Conservation (phyloP, 2,113 vertebrate species). For the Collichthys lucidus region DNA sequence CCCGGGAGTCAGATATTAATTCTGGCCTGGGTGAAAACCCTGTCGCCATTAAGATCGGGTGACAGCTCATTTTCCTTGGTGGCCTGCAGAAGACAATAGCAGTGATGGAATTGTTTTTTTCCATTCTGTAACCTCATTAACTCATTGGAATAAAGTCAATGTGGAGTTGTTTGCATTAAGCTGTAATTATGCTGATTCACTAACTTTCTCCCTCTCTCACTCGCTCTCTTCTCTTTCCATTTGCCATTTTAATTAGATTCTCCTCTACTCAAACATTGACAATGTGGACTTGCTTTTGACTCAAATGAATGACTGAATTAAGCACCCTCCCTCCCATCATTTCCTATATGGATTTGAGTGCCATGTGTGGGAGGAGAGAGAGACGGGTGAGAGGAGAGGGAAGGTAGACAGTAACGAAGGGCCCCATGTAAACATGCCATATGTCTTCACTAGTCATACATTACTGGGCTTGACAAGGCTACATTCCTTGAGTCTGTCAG, state of each 20-base stretch:
- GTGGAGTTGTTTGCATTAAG: constrained; percentile 80
- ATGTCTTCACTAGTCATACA: constrained; percentile 63
- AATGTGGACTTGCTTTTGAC: constrained; percentile 59
- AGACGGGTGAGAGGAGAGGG: not conserved
- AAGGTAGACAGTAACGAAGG: constrained; percentile 18
- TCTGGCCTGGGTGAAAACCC: constrained; percentile 62
- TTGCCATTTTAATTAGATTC: constrained; percentile 79
- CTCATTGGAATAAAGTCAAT: constrained; percentile 82
- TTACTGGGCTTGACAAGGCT: constrained; percentile 71
- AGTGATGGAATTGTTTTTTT: constrained; percentile 73
- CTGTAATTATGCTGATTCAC: constrained; percentile 82
- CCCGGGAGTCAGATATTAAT: constrained; percentile 75
- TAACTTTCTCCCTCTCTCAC: constrained; percentile 50
- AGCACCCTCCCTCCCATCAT: constrained; percentile 22
- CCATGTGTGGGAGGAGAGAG: not conserved
- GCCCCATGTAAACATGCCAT: constrained; percentile 46
- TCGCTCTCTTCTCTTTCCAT: constrained; percentile 54
- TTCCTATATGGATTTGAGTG: constrained; percentile 31
- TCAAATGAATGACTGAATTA: constrained; percentile 51
- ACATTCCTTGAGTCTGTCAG: constrained; percentile 69
- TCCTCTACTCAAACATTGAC: constrained; percentile 63
- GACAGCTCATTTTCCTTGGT: constrained; percentile 80
- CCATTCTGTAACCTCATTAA: constrained; percentile 83
- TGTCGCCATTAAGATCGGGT: constrained; percentile 75
- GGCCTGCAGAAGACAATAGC: constrained; percentile 76